Evolutionary conservation across 2,888 invertebrate species (phyloP).

Genomic region (Anaspis maculata): DNA sequence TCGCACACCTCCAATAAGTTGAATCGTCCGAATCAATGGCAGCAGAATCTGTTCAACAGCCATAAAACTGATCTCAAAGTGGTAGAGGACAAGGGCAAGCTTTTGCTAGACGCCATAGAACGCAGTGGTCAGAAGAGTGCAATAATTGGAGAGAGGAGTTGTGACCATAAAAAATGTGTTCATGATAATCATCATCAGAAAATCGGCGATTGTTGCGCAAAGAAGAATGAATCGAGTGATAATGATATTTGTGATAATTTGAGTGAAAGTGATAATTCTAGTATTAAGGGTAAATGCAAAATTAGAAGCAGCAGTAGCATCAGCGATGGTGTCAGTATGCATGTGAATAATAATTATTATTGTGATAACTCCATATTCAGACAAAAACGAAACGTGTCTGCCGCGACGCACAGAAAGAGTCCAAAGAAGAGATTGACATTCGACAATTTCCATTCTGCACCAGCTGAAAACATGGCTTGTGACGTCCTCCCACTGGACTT

Average conservation of each 20-base stretch:
- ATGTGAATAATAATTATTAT: no score
- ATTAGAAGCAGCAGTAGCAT: conserved; percentile 29
- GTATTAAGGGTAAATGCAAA: conserved; percentile 35
- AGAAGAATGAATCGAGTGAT: conserved; percentile 35
- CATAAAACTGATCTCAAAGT: conserved; percentile 35
- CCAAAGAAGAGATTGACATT: conserved; percentile 34
- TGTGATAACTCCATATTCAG: conserved; percentile 23
- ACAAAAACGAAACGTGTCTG: conserved; percentile 17
- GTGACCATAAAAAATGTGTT: conserved; percentile 17
- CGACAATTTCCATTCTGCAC: conserved; percentile 21
- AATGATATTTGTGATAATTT: conserved; percentile 34
- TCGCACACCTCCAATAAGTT: conserved; percentile 25
- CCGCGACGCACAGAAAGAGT: conserved; percentile 17
- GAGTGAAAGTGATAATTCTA: conserved; percentile 41
- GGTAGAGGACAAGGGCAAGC: conserved; percentile 31
- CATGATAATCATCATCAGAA: no score
- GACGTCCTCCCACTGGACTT: no score
- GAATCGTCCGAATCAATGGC: conserved; percentile 13
- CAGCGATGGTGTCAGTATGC: conserved; percentile 40
- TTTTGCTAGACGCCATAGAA: conserved; percentile 39
- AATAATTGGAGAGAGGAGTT: conserved; percentile 13
- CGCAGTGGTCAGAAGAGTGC: conserved; percentile 30
- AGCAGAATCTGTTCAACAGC: conserved; percentile 39
- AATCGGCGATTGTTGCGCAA: no score
- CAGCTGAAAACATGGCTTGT: no score